Evolutionary conservation across 2,113 vertebrate genomes (phyloP), one percentile per base, ranked within the genome.

Genomic region (Sorex araneus): DNA sequence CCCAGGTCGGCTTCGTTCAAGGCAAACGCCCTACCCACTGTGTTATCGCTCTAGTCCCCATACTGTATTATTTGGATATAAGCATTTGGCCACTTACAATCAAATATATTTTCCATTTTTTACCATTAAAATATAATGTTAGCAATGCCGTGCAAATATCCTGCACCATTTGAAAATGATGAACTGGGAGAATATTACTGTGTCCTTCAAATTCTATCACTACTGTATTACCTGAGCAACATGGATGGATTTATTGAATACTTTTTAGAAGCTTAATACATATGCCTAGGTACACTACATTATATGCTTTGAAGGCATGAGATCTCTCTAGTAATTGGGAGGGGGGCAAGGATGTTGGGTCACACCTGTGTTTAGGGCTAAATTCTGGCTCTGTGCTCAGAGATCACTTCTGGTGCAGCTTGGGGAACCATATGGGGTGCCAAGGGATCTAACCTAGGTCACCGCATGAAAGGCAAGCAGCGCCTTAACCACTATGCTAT

Each of bases 41-140:
- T n/a, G n/a, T n/a, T n/a, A n/a, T 4, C 7, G 7, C 30, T 81
- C 18, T 87, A 78, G n/a, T n/a, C n/a, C n/a, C n/a, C 15, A 19
- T 63, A 19, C 19, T 63, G 47, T 12, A 85, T 90, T 84, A 92
- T 70, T 43, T 86, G 45, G 23, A 36, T 30, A 25, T 54, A 81
- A 28, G 8, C 87, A 95, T 30, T 34, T 15, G 19, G 66, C 16
- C 12, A 90, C 45, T 40, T 92, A 12, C 82, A 90, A 75, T 28
- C 8, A 91, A 89, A 80, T 32, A 28, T 64, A 77, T 47, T 79
- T 78, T 11, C 34, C 34, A 86, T 47, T 73, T 76, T 76, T 80
- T 88, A 36, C 12, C 84, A n/a, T 75, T 87, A 91, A 13, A 91
- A 70, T 32, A 16, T 84, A 67, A 67, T 36, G 11, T n/a, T 71